These are phyloP conservation scores for Torymus texanus DNA, from an alignment of 2,888 invertebrate species.

Conservation along the genomic window DNA sequence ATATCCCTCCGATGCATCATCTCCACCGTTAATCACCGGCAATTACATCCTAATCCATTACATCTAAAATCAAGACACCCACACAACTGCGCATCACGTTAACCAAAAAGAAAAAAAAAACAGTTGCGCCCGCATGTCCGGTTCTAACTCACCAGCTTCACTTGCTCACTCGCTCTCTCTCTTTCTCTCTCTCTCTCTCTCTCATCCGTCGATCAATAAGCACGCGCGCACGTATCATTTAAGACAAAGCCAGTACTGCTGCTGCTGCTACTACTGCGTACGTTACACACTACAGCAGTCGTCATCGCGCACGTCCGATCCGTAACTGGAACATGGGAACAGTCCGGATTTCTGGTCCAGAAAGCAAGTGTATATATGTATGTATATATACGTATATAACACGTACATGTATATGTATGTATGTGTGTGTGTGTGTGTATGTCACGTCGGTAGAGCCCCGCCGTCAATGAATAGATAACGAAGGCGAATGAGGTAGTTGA, in stretches of 20 bases:
- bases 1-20: too few relatives aligned
- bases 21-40: too few relatives aligned
- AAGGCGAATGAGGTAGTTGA: slow-evolving; percentile 73
- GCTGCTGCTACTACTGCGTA: background rate
- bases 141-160: slow-evolving; percentile 21
- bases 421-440: too few relatives aligned
- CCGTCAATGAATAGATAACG: slow-evolving; percentile 74
- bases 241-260: slow-evolving; percentile 41
- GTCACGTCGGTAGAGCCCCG: slow-evolving; percentile 69
- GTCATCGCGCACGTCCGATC: slow-evolving; percentile 52
- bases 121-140: slow-evolving; percentile 56
- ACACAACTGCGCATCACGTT: background rate
- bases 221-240: slow-evolving; percentile 47
- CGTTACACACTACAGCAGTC: slow-evolving; percentile 15
- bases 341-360: slow-evolving; percentile 72
- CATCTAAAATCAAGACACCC: too few relatives aligned
- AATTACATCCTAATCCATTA: too few relatives aligned
- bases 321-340: slow-evolving; percentile 73
- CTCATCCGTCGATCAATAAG: slow-evolving; percentile 20
- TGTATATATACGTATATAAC: slow-evolving; percentile 54
- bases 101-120: slow-evolving; percentile 15
- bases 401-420: slow-evolving; percentile 56
- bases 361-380: slow-evolving; percentile 8
- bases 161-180: too few relatives aligned
- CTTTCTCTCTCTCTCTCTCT: too few relatives aligned